These are phyloP conservation scores for Pseudopleuronectes americanus DNA, from an alignment of 2,797 vertebrate genomes.

Conservation along the genomic window DNA sequence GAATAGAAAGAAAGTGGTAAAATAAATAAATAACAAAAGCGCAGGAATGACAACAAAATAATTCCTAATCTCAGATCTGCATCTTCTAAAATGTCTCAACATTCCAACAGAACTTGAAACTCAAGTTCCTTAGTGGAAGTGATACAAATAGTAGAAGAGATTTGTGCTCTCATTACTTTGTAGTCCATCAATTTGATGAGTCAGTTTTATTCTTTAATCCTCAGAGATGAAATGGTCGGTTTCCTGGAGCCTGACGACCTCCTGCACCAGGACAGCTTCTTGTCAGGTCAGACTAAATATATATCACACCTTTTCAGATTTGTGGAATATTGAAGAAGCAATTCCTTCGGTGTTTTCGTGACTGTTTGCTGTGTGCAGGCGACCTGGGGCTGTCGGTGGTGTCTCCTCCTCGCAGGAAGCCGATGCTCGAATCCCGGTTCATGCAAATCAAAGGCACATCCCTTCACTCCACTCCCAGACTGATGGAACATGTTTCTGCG, in stretches of 20 bases:
- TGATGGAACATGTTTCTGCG: conserved; percentile 33
- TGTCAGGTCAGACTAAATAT: conserved; percentile 11
- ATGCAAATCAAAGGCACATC: conserved; percentile 19
- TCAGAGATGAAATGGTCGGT: conserved; percentile 45
- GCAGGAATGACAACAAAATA: too few species aligned
- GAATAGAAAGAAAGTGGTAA: too few species aligned
- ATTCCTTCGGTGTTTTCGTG: too few species aligned
- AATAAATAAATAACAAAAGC: too few species aligned
- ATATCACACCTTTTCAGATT: not conserved
- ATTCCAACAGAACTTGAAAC: too few species aligned
- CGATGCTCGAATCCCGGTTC: conserved; percentile 35
- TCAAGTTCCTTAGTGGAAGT: too few species aligned
- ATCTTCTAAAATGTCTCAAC: too few species aligned
- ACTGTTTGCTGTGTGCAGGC: conserved; percentile 50
- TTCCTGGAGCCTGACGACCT: conserved; percentile 56
- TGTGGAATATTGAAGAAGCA: not conserved
- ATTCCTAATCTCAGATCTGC: too few species aligned
- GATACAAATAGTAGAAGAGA: too few species aligned
- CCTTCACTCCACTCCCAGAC: conserved; percentile 63
- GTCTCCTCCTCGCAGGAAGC: conserved; percentile 43
- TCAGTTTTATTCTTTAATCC: not conserved
- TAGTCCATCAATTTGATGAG: not conserved
- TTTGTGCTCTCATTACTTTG: not conserved
- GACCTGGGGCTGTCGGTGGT: conserved; percentile 53
- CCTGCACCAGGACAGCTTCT: conserved; percentile 71